Evolutionary conservation across 30 jellyfish, hydroid and myxozoan species (phyloP), one percentile per base, ranked within the genome.

Genomic region (Mastigias papua): DNA sequence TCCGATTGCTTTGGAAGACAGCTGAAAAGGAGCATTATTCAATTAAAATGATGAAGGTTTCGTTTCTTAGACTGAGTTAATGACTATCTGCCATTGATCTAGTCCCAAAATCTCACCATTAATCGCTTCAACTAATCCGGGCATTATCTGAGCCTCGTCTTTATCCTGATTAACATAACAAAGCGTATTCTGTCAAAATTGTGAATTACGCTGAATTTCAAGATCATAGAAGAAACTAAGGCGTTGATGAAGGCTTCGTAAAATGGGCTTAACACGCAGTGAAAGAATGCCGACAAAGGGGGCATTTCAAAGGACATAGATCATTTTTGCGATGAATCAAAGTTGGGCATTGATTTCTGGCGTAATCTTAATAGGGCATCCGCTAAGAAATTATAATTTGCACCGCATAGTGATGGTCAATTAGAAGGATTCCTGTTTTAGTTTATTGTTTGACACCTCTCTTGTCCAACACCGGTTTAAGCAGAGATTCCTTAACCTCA

Each of bases 341-440:
- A 46, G 26, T 34, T 80, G 82, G 73, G 51, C 82, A 80, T 62
- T 80, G 73, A 80, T 80, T 80, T 65, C 79, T 80, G 81, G 58
- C 54, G 68, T 80, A 80, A 80, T 62, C 90, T 80, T 80, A 80
- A 80, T 64, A 80, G 46, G 90, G 82, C 28, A 84, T 84, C 93
- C 93, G 93, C 93, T 84, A 84, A 84, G 93, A 84, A 54, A 61
- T 28, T 84, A 15, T 84, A 84, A 84, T 84, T 84, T 84, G 48
- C 93, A 84, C 93, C 93, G 93, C 93, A 84, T 60, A 69, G 86
- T 84, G 75, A 84, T 69, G 86, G 84, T 71, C 87, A 84, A 84
- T 84, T 84, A 84, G 93, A 69, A 58, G 65, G 86, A 84, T 69
- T 84, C 93, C 93, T 84, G 87, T 57, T 70, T 73, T 65, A 64